Evolutionary conservation across 2,113 vertebrate species (phyloP), one percentile per base, ranked within the genome.

Genomic region (Grammomys dolichurus): DNA sequence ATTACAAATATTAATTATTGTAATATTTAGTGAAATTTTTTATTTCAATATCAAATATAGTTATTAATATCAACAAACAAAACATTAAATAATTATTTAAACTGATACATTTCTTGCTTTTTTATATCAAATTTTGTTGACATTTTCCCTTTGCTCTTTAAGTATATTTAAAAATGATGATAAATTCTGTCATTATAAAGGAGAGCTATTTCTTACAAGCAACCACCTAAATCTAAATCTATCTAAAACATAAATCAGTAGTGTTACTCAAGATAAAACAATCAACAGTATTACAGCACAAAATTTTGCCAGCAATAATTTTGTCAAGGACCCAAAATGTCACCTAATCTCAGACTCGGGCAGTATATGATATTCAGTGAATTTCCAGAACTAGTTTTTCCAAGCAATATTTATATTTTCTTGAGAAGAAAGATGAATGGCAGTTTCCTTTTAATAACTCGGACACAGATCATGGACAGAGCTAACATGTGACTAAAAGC

Each of bases 271-370:
- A 84, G 89, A 70, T 77, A 56, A 13, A 48, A 90, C 67, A 16
- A 65, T 70, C 81, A 93, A 91, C 10, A 72, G 1, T 16, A 73
- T 56, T 70, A 43, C 3, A 54, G 9, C 46, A 16, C 26, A 24
- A 16, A 3, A 87, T 81, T 87, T 91, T 94, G 36, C 28, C 67
- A 40, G 36, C 22, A 95, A 54, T 90, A 86, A 70, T 86, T 93
- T 43, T 92, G 33, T 60, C 56, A 90, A 75, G 65, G 24, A 69
- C 3, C 16, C 40, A 90, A 36, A 77, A 75, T 86, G 26, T 48
- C 31, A 84, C 33, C 12, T 63, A 22, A 19, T 92, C 22, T 81
- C 85, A 43, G 46, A 87, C 31, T 76, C 36, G 76, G 54, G n/a
- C 70, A 86, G 10, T 48, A 22, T 87, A 63, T 89, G 13, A 87